Percentiles rank a stretch among this genome's conserved stretches.
These are phyloP conservation scores for Colletes gigas DNA, from an alignment of 1,140 invertebrate species.

Conservation along the genomic window DNA sequence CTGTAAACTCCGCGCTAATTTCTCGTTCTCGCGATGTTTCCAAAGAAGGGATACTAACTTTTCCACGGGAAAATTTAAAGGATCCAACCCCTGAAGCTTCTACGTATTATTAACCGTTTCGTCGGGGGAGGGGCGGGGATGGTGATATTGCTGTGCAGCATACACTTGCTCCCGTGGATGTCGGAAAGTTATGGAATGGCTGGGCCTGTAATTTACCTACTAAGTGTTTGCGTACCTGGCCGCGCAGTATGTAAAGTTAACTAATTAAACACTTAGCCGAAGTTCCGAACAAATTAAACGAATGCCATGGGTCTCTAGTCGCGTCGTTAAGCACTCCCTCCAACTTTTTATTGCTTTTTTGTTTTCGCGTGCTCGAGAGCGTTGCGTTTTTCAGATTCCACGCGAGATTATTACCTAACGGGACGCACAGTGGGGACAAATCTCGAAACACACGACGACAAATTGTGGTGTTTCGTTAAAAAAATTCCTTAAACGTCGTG, in stretches of 20 bases:
- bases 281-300: conserved; percentile 74
- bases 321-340: conserved; percentile 62
- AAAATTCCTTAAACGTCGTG: no score
- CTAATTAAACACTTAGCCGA: conserved; percentile 76
- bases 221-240: conserved; percentile 74
- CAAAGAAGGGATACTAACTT: not conserved
- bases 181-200: conserved; percentile 75
- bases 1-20: no score
- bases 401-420: conserved; percentile 10
- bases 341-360: conserved; percentile 66
- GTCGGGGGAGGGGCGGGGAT: conserved; percentile 1
- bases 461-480: no score
- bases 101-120: conserved; percentile 62
- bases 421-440: no score
- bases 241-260: conserved; percentile 71
- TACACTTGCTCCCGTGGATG: conserved; percentile 63
- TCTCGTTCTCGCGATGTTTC: no score
- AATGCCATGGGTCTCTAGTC: conserved; percentile 56
- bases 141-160: conserved; percentile 61
- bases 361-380: not conserved
- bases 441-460: no score
- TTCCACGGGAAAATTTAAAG: conserved; percentile 51
- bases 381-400: conserved; percentile 33
- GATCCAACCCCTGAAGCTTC: conserved; percentile 27
- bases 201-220: conserved; percentile 75